Conservation (phyloP, 1,140 invertebrate species). For the Procambarus clarkii region DNA sequence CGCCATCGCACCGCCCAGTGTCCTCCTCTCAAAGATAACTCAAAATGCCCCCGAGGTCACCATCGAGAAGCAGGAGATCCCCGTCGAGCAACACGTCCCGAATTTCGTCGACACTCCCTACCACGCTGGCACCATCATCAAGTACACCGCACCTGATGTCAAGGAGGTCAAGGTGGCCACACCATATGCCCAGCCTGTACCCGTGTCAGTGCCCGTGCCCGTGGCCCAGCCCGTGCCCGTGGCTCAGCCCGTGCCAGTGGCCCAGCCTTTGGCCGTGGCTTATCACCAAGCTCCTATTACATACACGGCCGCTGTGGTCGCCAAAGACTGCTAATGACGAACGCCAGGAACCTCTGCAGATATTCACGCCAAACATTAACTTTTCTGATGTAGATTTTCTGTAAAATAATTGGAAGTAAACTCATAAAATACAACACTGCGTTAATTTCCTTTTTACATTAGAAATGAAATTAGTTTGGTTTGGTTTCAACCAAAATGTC, state of each 20-base stretch:
- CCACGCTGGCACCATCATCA: conserved; percentile 57
- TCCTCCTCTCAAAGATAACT: conserved; percentile 44
- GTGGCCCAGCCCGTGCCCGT: conserved; percentile 33
- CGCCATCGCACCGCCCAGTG: conserved; percentile 46
- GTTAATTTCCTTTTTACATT: not conserved
- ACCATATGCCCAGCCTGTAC: conserved; percentile 30
- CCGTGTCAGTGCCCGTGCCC: not conserved
- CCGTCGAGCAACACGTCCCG: conserved; percentile 41
- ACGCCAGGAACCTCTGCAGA: not conserved
- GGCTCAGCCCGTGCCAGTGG: conserved; percentile 36
- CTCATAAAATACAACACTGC: not conserved
- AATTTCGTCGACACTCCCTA: conserved; percentile 52
- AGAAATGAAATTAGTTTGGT: not conserved
- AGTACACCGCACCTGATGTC: conserved; percentile 37
- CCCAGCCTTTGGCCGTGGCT: not conserved
- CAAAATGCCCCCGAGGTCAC: conserved; percentile 38
- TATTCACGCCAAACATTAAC: conserved; percentile 35
- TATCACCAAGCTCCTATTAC: not conserved
- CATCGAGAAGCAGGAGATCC: conserved; percentile 43
- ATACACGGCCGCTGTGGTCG: conserved; percentile 4
- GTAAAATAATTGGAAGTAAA: not conserved
- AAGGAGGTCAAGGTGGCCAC: conserved; percentile 48
- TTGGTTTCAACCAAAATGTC: too few species aligned
- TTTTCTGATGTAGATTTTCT: conserved; percentile 36
- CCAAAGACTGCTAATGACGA: not conserved